Conservation (phyloP, 2,888 invertebrate genomes). For the Brachyopa scutellaris region DNA sequence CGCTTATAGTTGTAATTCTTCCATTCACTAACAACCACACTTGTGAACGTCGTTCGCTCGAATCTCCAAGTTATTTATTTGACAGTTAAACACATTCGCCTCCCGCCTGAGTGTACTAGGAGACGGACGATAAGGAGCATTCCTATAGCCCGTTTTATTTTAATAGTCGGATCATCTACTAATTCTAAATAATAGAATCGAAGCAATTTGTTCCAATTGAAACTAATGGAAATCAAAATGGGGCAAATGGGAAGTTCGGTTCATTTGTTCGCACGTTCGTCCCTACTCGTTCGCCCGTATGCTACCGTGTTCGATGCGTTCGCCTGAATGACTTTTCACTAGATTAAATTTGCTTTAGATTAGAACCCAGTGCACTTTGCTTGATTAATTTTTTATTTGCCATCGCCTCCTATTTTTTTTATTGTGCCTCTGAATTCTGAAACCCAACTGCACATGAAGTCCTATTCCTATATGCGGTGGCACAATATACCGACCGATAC, state of each 20-base stretch:
- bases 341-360: conserved; percentile 72
- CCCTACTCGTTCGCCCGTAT: conserved; percentile 26
- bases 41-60: too few relatives aligned
- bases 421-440: background rate
- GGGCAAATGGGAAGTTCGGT: conserved; percentile 42
- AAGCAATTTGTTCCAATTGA: conserved; percentile 63
- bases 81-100: background rate
- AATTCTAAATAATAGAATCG: conserved; percentile 46
- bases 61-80: too few relatives aligned
- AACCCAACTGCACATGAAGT: conserved; percentile 47
- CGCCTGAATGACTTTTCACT: conserved; percentile 69
- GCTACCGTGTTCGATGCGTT: conserved; percentile 46
- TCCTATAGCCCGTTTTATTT: conserved; percentile 9
- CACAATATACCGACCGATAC: conserved; percentile 43
- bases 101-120: background rate
- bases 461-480: conserved; percentile 35
- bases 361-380: conserved; percentile 71
- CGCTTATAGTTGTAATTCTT: too few relatives aligned
- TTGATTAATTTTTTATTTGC: conserved; percentile 72
- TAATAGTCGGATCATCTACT: conserved; percentile 14
- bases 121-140: background rate
- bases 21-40: too few relatives aligned
- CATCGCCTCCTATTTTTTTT: conserved; percentile 35
- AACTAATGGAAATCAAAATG: conserved; percentile 66
- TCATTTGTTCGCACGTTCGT: conserved; percentile 48